Base-by-base conservation (phyloP, 2,797 vertebrate species). In the Coccyzus lansbergi region DNA sequence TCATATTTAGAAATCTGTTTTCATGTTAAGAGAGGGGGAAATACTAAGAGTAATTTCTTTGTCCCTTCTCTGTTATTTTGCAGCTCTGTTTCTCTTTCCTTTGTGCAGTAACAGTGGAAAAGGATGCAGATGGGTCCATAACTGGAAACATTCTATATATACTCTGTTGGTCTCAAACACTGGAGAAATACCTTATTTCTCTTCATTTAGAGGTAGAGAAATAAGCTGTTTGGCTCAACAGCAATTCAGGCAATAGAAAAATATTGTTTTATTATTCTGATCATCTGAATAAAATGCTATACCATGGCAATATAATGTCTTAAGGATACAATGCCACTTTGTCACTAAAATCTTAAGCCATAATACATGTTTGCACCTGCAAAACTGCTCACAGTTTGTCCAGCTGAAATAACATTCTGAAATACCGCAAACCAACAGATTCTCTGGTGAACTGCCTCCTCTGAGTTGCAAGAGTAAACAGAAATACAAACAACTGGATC, bases 321-420 rank as follows among this genome's bases (percentile, higher is more conserved):
- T 77, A 62, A 80, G 36, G 19, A 60, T 51, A 74, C 29, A 62
- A 44, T 69, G 29, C 36, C 15, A 86, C 38, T 69, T 82, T 67
- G 3, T 49, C 46, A 28, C 44, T 83, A 52, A 90, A 85, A 91
- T 25, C 15, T 44, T n/a, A n/a, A 55, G 64, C 68, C 5, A n/a
- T 2, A 52, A 3, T 3, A n/a, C 2, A 1, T 16, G 21, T 33
- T 93, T 89, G 31, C 69, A 93, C n/a, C 76, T 89, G 65, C 31
- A 92, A 75, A 92, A 83, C 40, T 75, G 29, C 25, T 81, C 20
- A 15, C n/a, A 55, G 46, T 75, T 89, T 87, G 59, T 80, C 49
- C 60, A 89, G 86, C 62, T 95, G 94, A 90, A 94, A 86, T 70
- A 76, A 79, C 51, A 83, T 55, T 76, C 44, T 83, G 91, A 79